Evolutionary conservation across 2,797 vertebrate genomes (phyloP).

Genomic region (Coccyzus lansbergi): DNA sequence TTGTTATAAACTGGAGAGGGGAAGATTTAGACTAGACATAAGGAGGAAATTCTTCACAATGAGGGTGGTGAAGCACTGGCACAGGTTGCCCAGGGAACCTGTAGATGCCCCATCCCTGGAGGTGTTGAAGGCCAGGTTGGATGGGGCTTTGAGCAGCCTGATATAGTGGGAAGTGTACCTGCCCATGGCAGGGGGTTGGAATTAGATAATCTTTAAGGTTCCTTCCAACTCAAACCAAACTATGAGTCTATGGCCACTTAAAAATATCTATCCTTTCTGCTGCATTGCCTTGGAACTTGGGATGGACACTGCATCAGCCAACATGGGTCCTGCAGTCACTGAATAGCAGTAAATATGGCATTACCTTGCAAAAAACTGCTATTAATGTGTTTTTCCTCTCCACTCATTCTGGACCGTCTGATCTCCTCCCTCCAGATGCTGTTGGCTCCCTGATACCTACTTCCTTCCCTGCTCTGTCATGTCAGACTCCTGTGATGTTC

Average conservation of each 20-base stretch:
- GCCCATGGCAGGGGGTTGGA: no score
- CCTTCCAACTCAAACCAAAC: no score
- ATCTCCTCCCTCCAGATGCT: slow-evolving; percentile 44
- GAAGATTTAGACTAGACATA: no score
- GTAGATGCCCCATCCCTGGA: no score
- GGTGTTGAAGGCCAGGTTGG: no score
- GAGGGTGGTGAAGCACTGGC: no score
- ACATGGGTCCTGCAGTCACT: neutral
- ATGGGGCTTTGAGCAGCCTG: no score
- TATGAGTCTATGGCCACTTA: neutral
- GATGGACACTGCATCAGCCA: neutral
- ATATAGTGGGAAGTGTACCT: no score
- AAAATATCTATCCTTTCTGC: neutral
- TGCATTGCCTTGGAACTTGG: neutral
- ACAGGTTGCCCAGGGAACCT: no score
- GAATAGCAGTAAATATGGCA: neutral
- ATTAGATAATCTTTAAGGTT: no score
- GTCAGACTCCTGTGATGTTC: slow-evolving; percentile 36
- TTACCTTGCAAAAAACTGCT: slow-evolving; percentile 45
- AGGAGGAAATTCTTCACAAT: no score
- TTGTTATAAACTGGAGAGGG: no score
- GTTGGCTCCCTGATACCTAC: slow-evolving; percentile 31
- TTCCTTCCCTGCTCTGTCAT: slow-evolving; percentile 30
- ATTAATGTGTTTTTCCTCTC: slow-evolving; percentile 31
- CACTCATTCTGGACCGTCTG: slow-evolving; percentile 15